Conservation (phyloP, 2,888 invertebrate genomes). For the Hecatera dysodea region DNA sequence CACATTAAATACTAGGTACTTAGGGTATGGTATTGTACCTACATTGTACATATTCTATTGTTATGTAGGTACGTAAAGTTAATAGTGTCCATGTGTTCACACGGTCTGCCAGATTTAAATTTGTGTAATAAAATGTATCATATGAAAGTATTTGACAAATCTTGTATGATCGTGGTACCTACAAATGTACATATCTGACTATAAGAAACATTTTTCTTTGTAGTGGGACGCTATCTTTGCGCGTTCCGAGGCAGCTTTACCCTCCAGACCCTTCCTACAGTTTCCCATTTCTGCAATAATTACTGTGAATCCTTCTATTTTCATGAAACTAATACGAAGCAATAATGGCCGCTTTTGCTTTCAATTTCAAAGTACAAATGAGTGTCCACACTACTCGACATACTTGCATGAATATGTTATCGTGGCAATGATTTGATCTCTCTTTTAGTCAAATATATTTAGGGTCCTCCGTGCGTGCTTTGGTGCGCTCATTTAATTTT, state of each 20-base stretch:
- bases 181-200: slow-evolving; percentile 66
- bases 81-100: slow-evolving; percentile 80
- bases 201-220: slow-evolving; percentile 34
- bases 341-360: slow-evolving; percentile 71
- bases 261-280: slow-evolving; percentile 34
- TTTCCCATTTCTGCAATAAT: slow-evolving; percentile 49
- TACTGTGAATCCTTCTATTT: slow-evolving; percentile 48
- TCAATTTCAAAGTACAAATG: slow-evolving; percentile 86
- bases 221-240: slow-evolving; percentile 37
- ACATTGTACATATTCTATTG: slow-evolving; percentile 74
- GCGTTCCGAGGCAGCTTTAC: slow-evolving; percentile 60
- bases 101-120: slow-evolving; percentile 74
- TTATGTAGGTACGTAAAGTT: slow-evolving; percentile 74
- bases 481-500: slow-evolving; percentile 79
- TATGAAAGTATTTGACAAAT: slow-evolving; percentile 68
- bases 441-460: slow-evolving; percentile 93
- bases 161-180: slow-evolving; percentile 72
- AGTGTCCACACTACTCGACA: slow-evolving; percentile 75
- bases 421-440: slow-evolving; percentile 94
- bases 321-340: slow-evolving; percentile 56
- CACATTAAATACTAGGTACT: slow-evolving; percentile 76
- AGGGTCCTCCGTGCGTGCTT: slow-evolving; percentile 82
- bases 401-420: slow-evolving; percentile 82
- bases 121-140: slow-evolving; percentile 74
- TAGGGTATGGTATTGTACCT: slow-evolving; percentile 69